phyloP scores from a whole-genome alignment of 2,797 vertebrate genomes.

The Zenarchopterus dispar region DNA sequence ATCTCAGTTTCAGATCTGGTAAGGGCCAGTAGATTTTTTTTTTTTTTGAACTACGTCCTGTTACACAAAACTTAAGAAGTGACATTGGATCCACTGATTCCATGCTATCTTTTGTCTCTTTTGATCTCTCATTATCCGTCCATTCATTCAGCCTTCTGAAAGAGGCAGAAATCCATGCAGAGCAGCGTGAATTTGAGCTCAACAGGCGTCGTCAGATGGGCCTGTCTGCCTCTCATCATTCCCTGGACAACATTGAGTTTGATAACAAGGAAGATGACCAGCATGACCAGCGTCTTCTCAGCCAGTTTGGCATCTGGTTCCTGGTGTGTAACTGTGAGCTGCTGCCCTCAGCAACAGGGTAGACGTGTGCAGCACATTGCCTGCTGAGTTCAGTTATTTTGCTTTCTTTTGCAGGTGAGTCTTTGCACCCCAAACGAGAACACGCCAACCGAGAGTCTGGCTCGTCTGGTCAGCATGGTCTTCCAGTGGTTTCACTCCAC shows the following conservation, averaged over 20 bases:
- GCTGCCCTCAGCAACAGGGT: conserved; percentile 35
- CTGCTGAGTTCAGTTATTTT: conserved; percentile 7
- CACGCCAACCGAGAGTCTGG: conserved; percentile 96
- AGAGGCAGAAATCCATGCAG: conserved; percentile 97
- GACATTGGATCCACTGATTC: too few species aligned
- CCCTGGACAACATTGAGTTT: conserved; percentile 96
- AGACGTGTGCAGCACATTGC: conserved; percentile 26
- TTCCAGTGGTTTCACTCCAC: conserved; percentile 99
- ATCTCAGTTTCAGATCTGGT: too few species aligned
- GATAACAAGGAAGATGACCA: conserved; percentile 99
- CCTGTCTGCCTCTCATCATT: conserved; percentile 95
- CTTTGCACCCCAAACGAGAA: conserved; percentile 98
- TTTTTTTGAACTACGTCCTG: too few species aligned
- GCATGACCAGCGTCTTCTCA: conserved; percentile 96
- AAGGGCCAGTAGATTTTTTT: too few species aligned
- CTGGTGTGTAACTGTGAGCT: conserved; percentile 84
- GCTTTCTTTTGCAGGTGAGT: conserved; percentile 86
- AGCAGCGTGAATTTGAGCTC: conserved; percentile 94
- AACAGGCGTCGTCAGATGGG: conserved; percentile 96
- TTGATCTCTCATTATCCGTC: not conserved
- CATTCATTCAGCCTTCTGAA: conserved; percentile 88
- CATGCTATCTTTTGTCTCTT: conserved; percentile 2
- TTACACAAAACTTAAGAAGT: too few species aligned
- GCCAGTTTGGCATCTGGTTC: conserved; percentile 99
- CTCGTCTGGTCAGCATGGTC: conserved; percentile 97